Conservation (phyloP, 2,113 vertebrate genomes). For the Notothenia rossii region DNA sequence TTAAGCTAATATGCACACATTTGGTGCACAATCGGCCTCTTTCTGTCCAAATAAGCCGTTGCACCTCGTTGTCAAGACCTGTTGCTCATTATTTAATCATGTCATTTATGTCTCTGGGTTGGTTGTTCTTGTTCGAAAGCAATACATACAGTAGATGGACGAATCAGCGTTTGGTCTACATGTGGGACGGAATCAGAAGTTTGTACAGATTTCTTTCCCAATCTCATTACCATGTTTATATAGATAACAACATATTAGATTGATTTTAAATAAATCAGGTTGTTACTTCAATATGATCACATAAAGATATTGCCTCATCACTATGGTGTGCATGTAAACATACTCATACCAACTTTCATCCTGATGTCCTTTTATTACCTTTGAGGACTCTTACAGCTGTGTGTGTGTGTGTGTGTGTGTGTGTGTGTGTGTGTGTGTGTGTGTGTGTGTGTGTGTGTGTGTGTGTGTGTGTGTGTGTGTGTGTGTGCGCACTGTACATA, state of each 20-base stretch:
- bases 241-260: background rate
- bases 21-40: too few species aligned
- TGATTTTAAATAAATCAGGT: background rate
- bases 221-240: background rate
- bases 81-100: too few species aligned
- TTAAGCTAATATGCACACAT: too few species aligned
- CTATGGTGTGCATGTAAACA: conserved; percentile 47
- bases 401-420: conserved; percentile 27
- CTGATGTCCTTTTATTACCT: conserved; percentile 12
- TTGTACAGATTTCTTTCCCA: background rate
- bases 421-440: conserved; percentile 42
- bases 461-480: conserved; percentile 32
- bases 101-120: too few species aligned
- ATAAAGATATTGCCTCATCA: too few species aligned
- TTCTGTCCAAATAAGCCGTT: too few species aligned
- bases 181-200: background rate
- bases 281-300: too few species aligned
- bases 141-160: too few species aligned
- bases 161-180: background rate
- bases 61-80: too few species aligned
- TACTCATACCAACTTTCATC: conserved; percentile 1
- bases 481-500: conserved; percentile 49
- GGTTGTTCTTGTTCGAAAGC: too few species aligned
- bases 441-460: conserved; percentile 24
- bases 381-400: conserved; percentile 38